Evolutionary conservation across 1,140 invertebrate genomes (phyloP).

Genomic region (Solenopsis fugax): DNA sequence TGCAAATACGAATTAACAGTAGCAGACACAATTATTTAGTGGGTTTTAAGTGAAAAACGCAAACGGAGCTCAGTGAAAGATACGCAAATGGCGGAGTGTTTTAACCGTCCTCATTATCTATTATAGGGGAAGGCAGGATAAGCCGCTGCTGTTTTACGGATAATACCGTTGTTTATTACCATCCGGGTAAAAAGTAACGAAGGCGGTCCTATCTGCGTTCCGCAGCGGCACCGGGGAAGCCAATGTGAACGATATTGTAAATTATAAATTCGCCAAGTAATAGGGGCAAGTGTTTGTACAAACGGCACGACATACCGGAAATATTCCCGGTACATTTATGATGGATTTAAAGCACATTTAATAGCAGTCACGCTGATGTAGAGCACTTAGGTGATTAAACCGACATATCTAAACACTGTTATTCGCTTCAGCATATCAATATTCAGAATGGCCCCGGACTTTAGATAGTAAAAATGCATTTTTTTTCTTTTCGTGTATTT

Average conservation of each 20-base stretch:
- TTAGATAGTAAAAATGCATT: slow-evolving; percentile 22
- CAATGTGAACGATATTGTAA: slow-evolving; percentile 29
- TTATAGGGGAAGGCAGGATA: slow-evolving; percentile 6
- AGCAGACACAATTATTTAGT: slow-evolving; percentile 9
- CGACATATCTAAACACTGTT: background rate
- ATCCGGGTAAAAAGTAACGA: slow-evolving; percentile 40
- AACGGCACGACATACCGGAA: background rate
- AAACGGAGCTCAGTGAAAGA: slow-evolving; percentile 7
- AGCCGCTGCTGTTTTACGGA: slow-evolving; percentile 43
- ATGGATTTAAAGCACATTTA: background rate
- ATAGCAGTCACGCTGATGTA: background rate
- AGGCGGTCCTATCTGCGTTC: slow-evolving; percentile 42
- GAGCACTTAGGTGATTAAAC: slow-evolving; percentile 18
- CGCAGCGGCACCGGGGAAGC: background rate
- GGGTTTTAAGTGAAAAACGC: slow-evolving; percentile 13
- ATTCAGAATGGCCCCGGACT: background rate
- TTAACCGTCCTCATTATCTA: slow-evolving; percentile 48
- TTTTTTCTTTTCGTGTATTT: background rate
- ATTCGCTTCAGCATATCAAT: background rate
- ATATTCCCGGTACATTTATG: slow-evolving; percentile 5
- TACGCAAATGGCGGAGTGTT: slow-evolving; percentile 23
- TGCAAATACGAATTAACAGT: background rate
- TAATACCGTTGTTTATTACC: slow-evolving; percentile 58
- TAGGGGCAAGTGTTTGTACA: background rate
- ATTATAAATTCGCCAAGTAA: slow-evolving; percentile 35